phyloP scores from a whole-genome alignment of 2,797 vertebrate species.

The Geotrypetes seraphini region DNA sequence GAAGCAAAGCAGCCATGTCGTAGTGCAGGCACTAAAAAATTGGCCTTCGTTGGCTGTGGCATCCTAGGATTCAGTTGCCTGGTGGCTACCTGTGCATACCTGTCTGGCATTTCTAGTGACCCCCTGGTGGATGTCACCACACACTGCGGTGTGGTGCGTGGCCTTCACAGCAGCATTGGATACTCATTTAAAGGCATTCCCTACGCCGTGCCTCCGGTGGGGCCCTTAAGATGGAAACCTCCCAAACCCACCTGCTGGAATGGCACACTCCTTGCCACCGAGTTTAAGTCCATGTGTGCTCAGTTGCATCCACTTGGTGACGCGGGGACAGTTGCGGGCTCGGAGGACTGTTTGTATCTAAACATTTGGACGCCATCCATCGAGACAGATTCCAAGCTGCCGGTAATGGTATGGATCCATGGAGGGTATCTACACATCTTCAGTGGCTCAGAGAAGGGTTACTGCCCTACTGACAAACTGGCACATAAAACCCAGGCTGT shows the following conservation, averaged over 20 bases:
- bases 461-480: conserved; percentile 52
- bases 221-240: conserved; percentile 50
- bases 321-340: conserved; percentile 34
- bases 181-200: conserved; percentile 64
- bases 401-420: conserved; percentile 68
- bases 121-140: conserved; percentile 33
- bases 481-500: conserved; percentile 34
- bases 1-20: conserved; percentile 28
- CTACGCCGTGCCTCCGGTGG: conserved; percentile 52
- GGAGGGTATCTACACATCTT: conserved; percentile 52
- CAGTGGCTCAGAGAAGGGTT: conserved; percentile 53
- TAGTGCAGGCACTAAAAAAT: conserved; percentile 48
- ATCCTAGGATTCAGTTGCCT: conserved; percentile 42
- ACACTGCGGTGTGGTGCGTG: conserved; percentile 35
- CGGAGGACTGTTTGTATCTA: conserved; percentile 62
- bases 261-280: conserved; percentile 27
- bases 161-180: conserved; percentile 27
- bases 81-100: conserved; percentile 51
- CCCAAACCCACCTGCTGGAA: conserved; percentile 26
- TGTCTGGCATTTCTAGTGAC: conserved; percentile 46
- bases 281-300: conserved; percentile 46
- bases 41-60: conserved; percentile 36
- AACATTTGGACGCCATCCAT: conserved; percentile 65
- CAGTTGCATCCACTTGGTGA: conserved; percentile 39
- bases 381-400: conserved; percentile 26